phyloP scores from a whole-genome alignment of 2,797 vertebrate genomes.

The Galago senegalensis region DNA sequence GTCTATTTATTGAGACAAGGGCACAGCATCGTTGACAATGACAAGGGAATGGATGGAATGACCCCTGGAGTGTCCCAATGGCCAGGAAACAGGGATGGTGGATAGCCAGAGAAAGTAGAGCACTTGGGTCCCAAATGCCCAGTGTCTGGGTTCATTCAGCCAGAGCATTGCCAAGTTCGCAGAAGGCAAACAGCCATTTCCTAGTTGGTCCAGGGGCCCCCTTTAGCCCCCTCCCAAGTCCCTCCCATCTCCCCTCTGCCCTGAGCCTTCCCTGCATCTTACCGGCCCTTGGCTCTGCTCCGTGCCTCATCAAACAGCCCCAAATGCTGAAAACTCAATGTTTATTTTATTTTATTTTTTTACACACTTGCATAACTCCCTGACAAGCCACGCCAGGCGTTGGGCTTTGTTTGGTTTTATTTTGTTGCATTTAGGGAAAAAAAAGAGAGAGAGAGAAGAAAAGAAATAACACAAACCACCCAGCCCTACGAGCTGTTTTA shows the following conservation, averaged over 20 bases:
- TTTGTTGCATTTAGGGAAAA: slow-evolving; percentile 83
- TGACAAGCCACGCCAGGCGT: slow-evolving; percentile 83
- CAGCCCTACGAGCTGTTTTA: slow-evolving; percentile 72
- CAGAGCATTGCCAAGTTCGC: slow-evolving; percentile 52
- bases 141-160: slow-evolving; percentile 31
- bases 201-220: slow-evolving; percentile 37
- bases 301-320: slow-evolving; percentile 83
- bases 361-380: slow-evolving; percentile 88
- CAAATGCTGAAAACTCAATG: slow-evolving; percentile 84
- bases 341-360: slow-evolving; percentile 89
- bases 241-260: slow-evolving; percentile 47
- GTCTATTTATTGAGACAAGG: neutral
- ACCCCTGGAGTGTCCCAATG: neutral
- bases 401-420: slow-evolving; percentile 86
- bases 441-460: slow-evolving; percentile 59
- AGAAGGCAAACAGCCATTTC: slow-evolving; percentile 61
- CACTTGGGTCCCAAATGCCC: slow-evolving; percentile 26
- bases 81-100: neutral
- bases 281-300: slow-evolving; percentile 75
- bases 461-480: slow-evolving; percentile 78
- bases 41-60: neutral
- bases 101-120: slow-evolving; percentile 34
- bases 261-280: slow-evolving; percentile 55
- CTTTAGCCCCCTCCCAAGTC: neutral
- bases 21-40: neutral